Evolutionary conservation across 2,113 vertebrate genomes (phyloP), one percentile per base, ranked within the genome.

Genomic region (Orycteropus afer): DNA sequence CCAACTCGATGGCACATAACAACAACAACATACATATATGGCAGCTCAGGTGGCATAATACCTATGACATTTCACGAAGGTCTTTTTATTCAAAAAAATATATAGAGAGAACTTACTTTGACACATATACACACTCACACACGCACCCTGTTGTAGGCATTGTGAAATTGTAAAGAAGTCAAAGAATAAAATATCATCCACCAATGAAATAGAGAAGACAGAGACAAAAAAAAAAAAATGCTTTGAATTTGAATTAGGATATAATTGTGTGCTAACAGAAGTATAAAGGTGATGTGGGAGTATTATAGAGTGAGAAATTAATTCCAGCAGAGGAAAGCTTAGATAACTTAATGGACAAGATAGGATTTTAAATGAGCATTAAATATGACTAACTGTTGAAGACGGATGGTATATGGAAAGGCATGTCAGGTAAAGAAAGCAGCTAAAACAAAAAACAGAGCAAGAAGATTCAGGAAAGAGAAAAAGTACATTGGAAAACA

Each of bases 51-150:
- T n/a, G n/a, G n/a, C n/a, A n/a, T n/a, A n/a, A n/a, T n/a, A n/a
- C n/a, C n/a, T n/a, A n/a, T n/a, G n/a, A n/a, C n/a, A 84, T 69
- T 91, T 90, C 81, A 73, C 34, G 49, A 85, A 69, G 78, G 53
- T 53, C 25, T 73, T 86, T 85, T 85, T 61, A 37, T 88, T 94
- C 32, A 55, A 55, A 79, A 51, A 94, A 87, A 81, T 37, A 25
- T 40, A 32, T 7, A 83, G 6, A 95, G n/a, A 85, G 11, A 6
- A 55, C 18, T 47, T 40, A 32, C 65, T 89, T 53, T 69, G 4
- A 27, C 51, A 51, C 79, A 45, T 4, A 2, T 1, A 51, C 25
- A 49, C 5, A 51, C 3, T 22, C 5, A 15, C 18, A 27, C 23
- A 37, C 23, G 40, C 6, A 37, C n/a, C 59, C 10, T 74, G 3